Evolutionary conservation across 2,888 invertebrate genomes (phyloP), one percentile per base, ranked within the genome.

Genomic region (Drosophila buzzatii): DNA sequence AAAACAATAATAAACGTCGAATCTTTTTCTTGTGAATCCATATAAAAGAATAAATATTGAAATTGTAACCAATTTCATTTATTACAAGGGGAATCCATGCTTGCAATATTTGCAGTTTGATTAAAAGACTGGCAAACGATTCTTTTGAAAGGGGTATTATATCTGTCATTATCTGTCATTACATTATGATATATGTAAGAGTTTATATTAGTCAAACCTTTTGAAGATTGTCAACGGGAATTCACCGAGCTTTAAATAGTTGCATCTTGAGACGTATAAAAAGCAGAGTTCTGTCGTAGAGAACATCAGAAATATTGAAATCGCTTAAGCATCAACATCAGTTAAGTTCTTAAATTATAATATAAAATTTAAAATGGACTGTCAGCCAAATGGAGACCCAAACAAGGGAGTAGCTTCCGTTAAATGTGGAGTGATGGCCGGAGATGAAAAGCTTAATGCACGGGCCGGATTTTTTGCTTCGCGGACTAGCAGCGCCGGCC

Each of bases 401-500:
- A 87, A 89, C 56, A 85, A 86, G 0, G 80, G 79, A 42, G 81
- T 84, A 37, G 90, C 83, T n/a, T 61, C 82, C 5, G 85, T 73
- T 3, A 69, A 63, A 44, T 81, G 73, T 23, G 70, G 80, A 1
- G 52, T 83, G 16, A 70, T 51, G 2, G 39, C 76, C 4, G 91
- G 91, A 14, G 69, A 77, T 49, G 85, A 84, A 5, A 42, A 70
- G 3, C n/a, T 52, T 3, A 91, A 85, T 65, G 81, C 81, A 3
- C 59, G 70, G 0, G 89, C 79, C n/a, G 91, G 91, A 12, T 87
- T 89, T 0, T 91, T 91, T 70, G 91, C 86, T 0, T 35, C 72
- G n/a, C n/a, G n/a, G 7, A 90, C 85, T 35, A 76, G 77, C 12
- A 14, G n/a, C 0, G 73, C 37, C 0, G 89, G 82, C 12, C 90